Evolutionary conservation across 1,140 invertebrate species (phyloP), one percentile per base, ranked within the genome.

Genomic region (Solenopsis fugax): DNA sequence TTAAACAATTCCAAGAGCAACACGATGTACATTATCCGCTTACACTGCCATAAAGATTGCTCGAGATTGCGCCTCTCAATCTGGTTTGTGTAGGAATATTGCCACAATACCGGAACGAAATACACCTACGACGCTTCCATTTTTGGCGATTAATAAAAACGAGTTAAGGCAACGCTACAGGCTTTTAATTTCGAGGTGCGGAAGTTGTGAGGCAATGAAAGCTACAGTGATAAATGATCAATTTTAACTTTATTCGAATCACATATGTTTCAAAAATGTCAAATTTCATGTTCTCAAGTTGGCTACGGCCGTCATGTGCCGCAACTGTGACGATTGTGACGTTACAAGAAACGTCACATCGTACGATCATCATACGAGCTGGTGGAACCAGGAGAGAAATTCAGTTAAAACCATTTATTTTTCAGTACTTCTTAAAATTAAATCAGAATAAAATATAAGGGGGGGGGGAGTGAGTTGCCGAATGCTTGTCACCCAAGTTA

Each of bases 301-400:
- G 62, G 77, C 48, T 54, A 41, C 7, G n/a, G n/a, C 21, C 34
- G 62, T 37, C 73, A 62, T 18, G 21, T 45, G 7, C 9, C 9
- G 48, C 34, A 48, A 50, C 41, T 34, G 18, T 34, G 41, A 50
- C n/a, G 45, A 41, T 56, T 2, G 16, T 69, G 64, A 75, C 72
- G 72, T 75, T 34, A 75, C 12, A 12, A 18, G 52, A 41, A 52
- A 80, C 77, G 77, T 80, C 77, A 67, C 45, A 67, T 80, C 77
- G 77, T 48, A 80, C 62, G 77, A 80, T 67, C 48, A 9, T 78
- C 24, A 60, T 62, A 29, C 16, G n/a, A n/a, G n/a, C n/a, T n/a
- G n/a, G 9, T 29, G 37, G 37, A 77, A 12, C 2, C 9, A 10
- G 9, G 18, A 16, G 52, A n/a, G 52, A 18, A 54, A 5, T 18